Evolutionary conservation across 2,797 vertebrate genomes (phyloP), one percentile per base, ranked within the genome.

Genomic region (Salmo trutta): DNA sequence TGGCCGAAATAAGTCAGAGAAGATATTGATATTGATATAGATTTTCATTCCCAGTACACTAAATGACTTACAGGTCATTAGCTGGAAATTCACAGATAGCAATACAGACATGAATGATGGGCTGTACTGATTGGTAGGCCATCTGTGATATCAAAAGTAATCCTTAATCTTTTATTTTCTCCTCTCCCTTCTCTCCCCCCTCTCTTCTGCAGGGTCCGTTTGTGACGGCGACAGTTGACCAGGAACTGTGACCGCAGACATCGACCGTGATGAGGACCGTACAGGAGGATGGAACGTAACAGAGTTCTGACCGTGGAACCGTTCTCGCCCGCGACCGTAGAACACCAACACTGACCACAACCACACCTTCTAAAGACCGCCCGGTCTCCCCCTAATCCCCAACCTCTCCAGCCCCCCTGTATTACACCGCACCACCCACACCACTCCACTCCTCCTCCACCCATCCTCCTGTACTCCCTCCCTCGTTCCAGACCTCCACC

Each of bases 201-300:
- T 76, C 24, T 75, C 64, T 29, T 77, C 86, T 91, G 84, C 89
- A 91, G 88, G 77, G 64, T 73, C 14, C 21, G 24, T 27, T 21
- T 15, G 66, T 79, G 78, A 75, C 75, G 59, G 41, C 8, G 62
- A 41, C 31, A 27, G 53, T 31, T 73, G 72, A 81, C 54, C 16
- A 24, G 66, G 36, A 73, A 17, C 33, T 62, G n/a, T 12, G 59
- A 65, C 65, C 53, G 27, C 52, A 53, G n/a, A 19, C 21, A 16
- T 75, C 75, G 82, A 86, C 82, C 77, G 81, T 8, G 78, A 88
- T 90, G 71, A 81, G 67, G 71, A 85, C 77, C 73, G 80, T 85
- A 72, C 72, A 73, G 75, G 91, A 92, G 85, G 89, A 95, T 95
- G 94, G 94, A 95, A 94, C 94, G 93, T 74, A 95, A 95, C 91